Evolutionary conservation across 2,797 vertebrate species (phyloP).

Genomic region (Delichon dasypus): DNA sequence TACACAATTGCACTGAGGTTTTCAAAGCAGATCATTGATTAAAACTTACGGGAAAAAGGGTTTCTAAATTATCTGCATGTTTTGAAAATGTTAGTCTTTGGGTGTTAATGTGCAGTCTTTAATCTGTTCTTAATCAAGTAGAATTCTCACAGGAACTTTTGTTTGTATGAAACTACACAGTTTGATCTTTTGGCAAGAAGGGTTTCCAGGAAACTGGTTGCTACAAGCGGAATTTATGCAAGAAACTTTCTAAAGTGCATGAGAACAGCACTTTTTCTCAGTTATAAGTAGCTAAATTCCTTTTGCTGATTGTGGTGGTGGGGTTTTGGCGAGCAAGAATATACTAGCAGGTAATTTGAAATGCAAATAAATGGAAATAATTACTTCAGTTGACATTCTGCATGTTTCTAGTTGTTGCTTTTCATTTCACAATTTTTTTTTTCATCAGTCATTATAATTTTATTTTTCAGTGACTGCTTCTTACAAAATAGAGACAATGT

Average conservation of each 20-base stretch:
- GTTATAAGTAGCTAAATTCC: neutral
- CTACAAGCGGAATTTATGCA: neutral
- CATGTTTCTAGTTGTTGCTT: neutral
- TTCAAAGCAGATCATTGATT: conserved; percentile 16
- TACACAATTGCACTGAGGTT: neutral
- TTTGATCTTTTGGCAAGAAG: neutral
- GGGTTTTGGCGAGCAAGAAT: neutral
- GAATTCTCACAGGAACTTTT: neutral
- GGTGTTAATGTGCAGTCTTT: neutral
- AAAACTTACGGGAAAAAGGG: neutral
- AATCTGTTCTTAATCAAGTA: neutral
- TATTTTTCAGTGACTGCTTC: neutral
- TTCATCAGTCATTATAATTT: neutral
- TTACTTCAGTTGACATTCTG: neutral
- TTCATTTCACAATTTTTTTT: neutral
- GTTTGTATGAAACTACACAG: neutral
- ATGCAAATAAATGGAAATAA: neutral
- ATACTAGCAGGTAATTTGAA: neutral
- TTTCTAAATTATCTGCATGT: neutral
- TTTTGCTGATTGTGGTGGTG: neutral
- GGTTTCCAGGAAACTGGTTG: neutral
- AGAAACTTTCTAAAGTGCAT: neutral
- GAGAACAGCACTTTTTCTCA: neutral
- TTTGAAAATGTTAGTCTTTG: conserved; percentile 3
- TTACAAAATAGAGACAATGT: neutral